Base-by-base conservation (phyloP, 1,140 invertebrate species). In the Lethrus apterus region DNA sequence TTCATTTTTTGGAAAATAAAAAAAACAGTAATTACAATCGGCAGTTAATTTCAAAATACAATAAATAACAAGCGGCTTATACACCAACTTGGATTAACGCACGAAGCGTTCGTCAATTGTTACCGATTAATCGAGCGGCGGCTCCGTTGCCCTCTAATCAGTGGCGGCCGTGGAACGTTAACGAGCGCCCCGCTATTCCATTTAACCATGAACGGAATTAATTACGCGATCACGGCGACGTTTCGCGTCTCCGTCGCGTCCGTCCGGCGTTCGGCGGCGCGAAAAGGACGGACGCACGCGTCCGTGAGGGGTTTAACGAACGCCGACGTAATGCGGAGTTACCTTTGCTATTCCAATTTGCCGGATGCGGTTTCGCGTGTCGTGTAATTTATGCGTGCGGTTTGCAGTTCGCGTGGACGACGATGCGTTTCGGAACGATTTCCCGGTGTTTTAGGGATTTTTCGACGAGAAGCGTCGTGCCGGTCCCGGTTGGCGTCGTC, bases 81-180 rank as follows among this genome's bases (percentile, higher is more conserved):
- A n/a, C n/a, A n/a, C n/a, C n/a, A n/a, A n/a, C n/a, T n/a, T n/a
- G n/a, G n/a, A n/a, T n/a, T n/a, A n/a, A n/a, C n/a, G n/a, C n/a
- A n/a, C n/a, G n/a, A n/a, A n/a, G n/a, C n/a, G n/a, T n/a, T n/a
- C n/a, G n/a, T 42, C 40, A 42, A 42, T 42, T 42, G 40, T 42
- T 42, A 42, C 40, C 40, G 40, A 42, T 42, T 42, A 42, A 24
- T 42, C 23, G 19, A 21, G n/a, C 21, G 40, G 13, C 15, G 40
- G 40, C 21, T 11, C 11, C 40, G 40, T 24, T 21, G 40, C 21
- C 40, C 40, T 42, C 40, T 42, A 42, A 42, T 42, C 40, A 42
- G 40, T 24, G 23, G 14, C 40, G 29, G 14, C 40, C 40, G 24
- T 38, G 35, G 35, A 38, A 38, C 35, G 35, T 38, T 38, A 38